Percentiles rank a stretch among this genome's conserved stretches.
Conservation (phyloP, 2,888 invertebrate genomes). For the Silvanus unidentatus region DNA sequence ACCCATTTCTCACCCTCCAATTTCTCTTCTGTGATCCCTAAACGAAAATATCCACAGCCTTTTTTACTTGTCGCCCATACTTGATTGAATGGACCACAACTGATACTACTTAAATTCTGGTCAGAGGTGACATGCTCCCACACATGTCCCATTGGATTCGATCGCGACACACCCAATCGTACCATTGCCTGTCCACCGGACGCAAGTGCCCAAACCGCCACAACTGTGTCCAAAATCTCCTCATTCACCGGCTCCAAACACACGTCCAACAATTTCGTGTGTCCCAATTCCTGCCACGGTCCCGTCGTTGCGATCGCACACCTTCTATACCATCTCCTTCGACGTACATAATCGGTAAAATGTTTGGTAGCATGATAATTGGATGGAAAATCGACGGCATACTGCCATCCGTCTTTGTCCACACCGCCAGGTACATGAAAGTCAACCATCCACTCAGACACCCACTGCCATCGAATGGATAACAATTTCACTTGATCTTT, state of each 20-base stretch:
- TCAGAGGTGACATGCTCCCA: slow-evolving; percentile 82
- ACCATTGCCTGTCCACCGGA: slow-evolving; percentile 81
- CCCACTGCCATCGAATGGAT: slow-evolving; percentile 86
- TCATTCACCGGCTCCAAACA: slow-evolving; percentile 51
- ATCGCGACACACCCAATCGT: slow-evolving; percentile 67
- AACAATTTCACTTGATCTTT: slow-evolving; percentile 81
- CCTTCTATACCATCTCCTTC: slow-evolving; percentile 45
- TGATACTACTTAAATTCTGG: slow-evolving; percentile 70
- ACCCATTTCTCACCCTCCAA: slow-evolving; percentile 68
- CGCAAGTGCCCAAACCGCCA: slow-evolving; percentile 80
- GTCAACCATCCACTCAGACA: slow-evolving; percentile 89
- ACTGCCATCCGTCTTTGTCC: slow-evolving; percentile 91
- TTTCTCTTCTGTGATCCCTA: slow-evolving; percentile 64
- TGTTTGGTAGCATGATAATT: slow-evolving; percentile 79
- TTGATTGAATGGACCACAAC: slow-evolving; percentile 60
- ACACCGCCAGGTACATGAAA: slow-evolving; percentile 85
- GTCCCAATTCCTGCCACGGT: slow-evolving; percentile 85
- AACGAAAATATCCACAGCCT: slow-evolving; percentile 77
- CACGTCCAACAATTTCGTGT: slow-evolving; percentile 75
- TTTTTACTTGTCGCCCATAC: slow-evolving; percentile 85
- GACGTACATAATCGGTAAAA: slow-evolving; percentile 81
- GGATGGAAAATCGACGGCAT: slow-evolving; percentile 86
- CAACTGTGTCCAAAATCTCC: slow-evolving; percentile 43
- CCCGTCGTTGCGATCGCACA: slow-evolving; percentile 78
- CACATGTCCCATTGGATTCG: slow-evolving; percentile 63